A percentile compares a stretch with the other conserved stretches of the same genome.
Conservation (phyloP, 2,888 invertebrate species). For the Trichogramma evanescens region DNA sequence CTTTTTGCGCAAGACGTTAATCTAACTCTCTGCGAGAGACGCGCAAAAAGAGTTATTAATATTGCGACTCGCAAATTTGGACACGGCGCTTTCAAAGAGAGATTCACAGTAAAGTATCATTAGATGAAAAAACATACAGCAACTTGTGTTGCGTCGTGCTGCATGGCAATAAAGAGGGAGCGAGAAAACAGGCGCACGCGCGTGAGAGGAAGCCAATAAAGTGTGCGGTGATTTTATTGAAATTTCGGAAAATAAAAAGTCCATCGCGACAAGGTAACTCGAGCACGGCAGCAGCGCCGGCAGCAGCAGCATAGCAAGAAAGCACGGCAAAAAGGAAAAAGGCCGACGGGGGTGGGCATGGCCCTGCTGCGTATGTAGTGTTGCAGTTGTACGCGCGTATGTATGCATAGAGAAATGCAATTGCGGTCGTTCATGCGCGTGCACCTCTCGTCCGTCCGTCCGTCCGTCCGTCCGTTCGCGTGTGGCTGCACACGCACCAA, state of each 20-base stretch:
- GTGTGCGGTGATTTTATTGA: constrained; percentile 30
- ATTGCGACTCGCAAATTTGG: no score
- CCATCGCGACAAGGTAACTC: background rate
- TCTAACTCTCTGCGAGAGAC: no score
- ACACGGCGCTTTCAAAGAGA: no score
- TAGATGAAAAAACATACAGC: no score
- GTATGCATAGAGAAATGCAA: constrained; percentile 4
- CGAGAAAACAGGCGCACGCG: constrained; percentile 12
- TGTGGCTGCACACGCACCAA: constrained; percentile 16
- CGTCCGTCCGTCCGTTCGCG: background rate
- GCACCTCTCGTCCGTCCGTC: background rate
- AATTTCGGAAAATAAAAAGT: background rate
- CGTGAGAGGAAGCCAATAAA: constrained; percentile 28
- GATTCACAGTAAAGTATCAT: no score
- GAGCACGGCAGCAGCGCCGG: background rate
- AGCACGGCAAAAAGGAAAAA: background rate
- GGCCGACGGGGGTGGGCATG: background rate
- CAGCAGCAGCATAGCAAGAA: background rate
- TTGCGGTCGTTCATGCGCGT: constrained; percentile 7
- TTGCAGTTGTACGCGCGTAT: constrained; percentile 2
- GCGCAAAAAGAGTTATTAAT: no score
- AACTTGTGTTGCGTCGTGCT: no score
- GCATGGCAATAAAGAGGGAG: background rate
- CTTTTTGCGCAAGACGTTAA: no score
- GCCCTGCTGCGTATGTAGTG: background rate